Percentiles rank a stretch among this genome's conserved stretches.
phyloP scores from a whole-genome alignment of 2,888 invertebrate species.

The Melieria picta region DNA sequence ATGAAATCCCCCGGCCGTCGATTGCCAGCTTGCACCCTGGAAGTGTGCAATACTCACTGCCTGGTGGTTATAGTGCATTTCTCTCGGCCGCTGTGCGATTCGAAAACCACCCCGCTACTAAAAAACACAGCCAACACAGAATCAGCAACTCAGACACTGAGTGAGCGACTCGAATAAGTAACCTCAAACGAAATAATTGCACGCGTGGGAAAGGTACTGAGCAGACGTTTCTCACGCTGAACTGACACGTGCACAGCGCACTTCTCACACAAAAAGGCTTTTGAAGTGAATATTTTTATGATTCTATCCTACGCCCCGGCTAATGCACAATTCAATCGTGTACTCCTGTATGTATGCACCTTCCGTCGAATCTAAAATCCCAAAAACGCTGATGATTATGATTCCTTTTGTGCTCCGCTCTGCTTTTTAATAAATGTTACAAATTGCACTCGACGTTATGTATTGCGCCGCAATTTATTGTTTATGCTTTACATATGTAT shows the following conservation, averaged over 20 bases:
- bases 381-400: no score
- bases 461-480: no score
- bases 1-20: no score
- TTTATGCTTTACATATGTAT: no score
- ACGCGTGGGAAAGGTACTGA: conserved; percentile 60
- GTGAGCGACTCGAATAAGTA: conserved; percentile 9
- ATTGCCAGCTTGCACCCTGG: no score
- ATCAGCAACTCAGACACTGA: conserved; percentile 5
- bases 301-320: conserved; percentile 39
- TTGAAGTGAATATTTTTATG: not conserved
- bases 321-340: conserved; percentile 48
- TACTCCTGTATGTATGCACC: conserved; percentile 4
- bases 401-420: no score
- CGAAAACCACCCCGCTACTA: not conserved
- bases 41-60: no score
- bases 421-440: no score
- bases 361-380: not conserved
- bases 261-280: conserved; percentile 39
- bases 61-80: not conserved
- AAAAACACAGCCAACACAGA: not conserved
- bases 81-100: not conserved
- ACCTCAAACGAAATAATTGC: conserved; percentile 36
- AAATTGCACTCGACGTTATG: no score
- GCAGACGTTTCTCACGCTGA: conserved; percentile 64
- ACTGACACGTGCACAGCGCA: conserved; percentile 63